phyloP scores from a whole-genome alignment of 1,140 invertebrate species.

The Drosophila leontia region DNA sequence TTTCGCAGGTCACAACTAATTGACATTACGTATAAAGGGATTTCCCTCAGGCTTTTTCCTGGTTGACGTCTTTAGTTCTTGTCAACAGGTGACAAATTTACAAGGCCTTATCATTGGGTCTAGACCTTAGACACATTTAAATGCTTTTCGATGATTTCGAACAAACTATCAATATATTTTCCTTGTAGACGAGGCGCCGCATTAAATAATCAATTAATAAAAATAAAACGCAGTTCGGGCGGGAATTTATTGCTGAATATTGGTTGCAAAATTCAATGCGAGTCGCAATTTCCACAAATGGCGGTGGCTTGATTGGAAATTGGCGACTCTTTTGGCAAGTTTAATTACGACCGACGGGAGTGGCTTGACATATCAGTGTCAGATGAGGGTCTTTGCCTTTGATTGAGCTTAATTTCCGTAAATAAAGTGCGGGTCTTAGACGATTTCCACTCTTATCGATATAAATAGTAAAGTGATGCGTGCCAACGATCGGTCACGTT shows the following conservation, averaged over 20 bases:
- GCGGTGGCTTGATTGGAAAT: slow-evolving; percentile 21
- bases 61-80: slow-evolving; percentile 29
- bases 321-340: slow-evolving; percentile 43
- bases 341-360: slow-evolving; percentile 10
- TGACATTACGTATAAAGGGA: slow-evolving; percentile 24
- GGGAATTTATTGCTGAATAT: slow-evolving; percentile 13
- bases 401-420: slow-evolving; percentile 48
- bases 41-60: slow-evolving; percentile 13
- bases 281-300: slow-evolving; percentile 42
- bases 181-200: slow-evolving; percentile 8
- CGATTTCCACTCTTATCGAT: slow-evolving; percentile 4
- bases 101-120: slow-evolving; percentile 36
- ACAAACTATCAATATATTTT: slow-evolving; percentile 1
- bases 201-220: slow-evolving; percentile 52
- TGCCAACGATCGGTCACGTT: slow-evolving; percentile 4
- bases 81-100: slow-evolving; percentile 28
- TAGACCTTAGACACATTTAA: slow-evolving; percentile 29
- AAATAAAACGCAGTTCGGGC: slow-evolving; percentile 38
- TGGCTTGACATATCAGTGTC: slow-evolving; percentile 2
- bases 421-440: slow-evolving; percentile 10
- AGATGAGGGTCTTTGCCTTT: neutral
- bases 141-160: slow-evolving; percentile 13
- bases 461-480: neutral
- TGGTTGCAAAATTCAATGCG: slow-evolving; percentile 29
- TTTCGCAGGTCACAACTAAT: neutral